These are phyloP conservation scores for Agonum fuliginosum DNA, from an alignment of 2,888 invertebrate species.

Conservation along the genomic window DNA sequence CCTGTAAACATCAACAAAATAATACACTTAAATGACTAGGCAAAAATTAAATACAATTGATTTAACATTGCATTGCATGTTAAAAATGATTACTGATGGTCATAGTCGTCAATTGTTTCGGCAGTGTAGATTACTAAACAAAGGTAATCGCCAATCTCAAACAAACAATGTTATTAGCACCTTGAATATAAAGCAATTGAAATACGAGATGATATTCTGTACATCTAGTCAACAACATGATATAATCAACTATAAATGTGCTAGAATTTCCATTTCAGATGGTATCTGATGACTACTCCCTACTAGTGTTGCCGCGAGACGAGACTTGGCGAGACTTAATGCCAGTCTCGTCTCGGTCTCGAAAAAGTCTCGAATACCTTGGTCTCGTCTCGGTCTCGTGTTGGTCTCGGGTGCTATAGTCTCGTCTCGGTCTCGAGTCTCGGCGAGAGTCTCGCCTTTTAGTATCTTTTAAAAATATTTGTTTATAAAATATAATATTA, in stretches of 20 bases:
- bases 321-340: too few relatives aligned
- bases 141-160: neutral
- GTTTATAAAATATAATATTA: too few relatives aligned
- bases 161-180: neutral
- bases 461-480: too few relatives aligned
- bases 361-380: too few relatives aligned
- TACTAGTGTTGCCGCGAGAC: too few relatives aligned
- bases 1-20: slow-evolving; percentile 35
- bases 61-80: neutral
- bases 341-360: too few relatives aligned
- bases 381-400: too few relatives aligned
- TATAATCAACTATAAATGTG: slow-evolving; percentile 76
- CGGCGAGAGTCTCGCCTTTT: too few relatives aligned
- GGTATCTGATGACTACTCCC: slow-evolving; percentile 78
- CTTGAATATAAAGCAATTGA: neutral
- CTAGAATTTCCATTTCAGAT: slow-evolving; percentile 83
- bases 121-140: slow-evolving; percentile 3
- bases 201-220: neutral
- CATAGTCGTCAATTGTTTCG: neutral
- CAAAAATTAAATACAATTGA: slow-evolving; percentile 27
- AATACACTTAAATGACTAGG: slow-evolving; percentile 41
- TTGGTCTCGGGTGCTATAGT: too few relatives aligned
- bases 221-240: neutral
- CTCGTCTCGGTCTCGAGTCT: too few relatives aligned
- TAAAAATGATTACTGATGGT: too few relatives aligned